Base-by-base conservation (phyloP, 2,888 invertebrate species). In the Mesodorylaimus sp. region DNA sequence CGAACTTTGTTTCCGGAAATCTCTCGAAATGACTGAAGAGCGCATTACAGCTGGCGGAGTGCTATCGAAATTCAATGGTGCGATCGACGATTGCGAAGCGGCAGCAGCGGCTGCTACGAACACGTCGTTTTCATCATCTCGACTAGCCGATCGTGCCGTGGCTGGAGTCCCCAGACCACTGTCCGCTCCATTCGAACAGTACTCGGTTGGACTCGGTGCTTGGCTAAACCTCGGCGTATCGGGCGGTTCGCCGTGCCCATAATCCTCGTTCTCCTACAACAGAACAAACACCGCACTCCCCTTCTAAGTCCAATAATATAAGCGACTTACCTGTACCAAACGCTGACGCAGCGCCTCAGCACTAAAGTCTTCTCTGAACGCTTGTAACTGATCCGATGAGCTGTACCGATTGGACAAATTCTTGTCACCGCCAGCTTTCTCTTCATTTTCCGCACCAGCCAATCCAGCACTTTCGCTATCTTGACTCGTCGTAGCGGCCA, bases 361-460 rank as follows among this genome's bases (percentile, higher is more conserved):
- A n/a, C n/a, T n/a, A n/a, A n/a, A n/a, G n/a, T n/a, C n/a, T n/a
- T n/a, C n/a, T n/a, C n/a, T n/a, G n/a, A n/a, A n/a, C n/a, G n/a
- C n/a, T n/a, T n/a, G n/a, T n/a, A n/a, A n/a, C n/a, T n/a, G n/a
- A n/a, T n/a, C n/a, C n/a, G n/a, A n/a, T n/a, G n/a, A n/a, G n/a
- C 10, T 32, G 16, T 32, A 16, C 32, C 32, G 32, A 32, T 16
- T 52, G 7, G 50, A 51, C 24, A 71, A 70, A 41, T 74, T 73
- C 50, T 67, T 63, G 41, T 73, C 75, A 52, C 74, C 75, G 26
- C 41, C 41, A 10, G 41, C 13, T 23, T 10, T 5, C 5, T 5
- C 5, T 7, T 7, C 7, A 19, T 19, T n/a, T n/a, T 23, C 44
- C 19, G 44, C 13, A 26, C 10, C 44, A 7, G 23, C 5, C 19